Evolutionary conservation across 1,140 invertebrate species (phyloP).

Genomic region (Microplitis mediator): DNA sequence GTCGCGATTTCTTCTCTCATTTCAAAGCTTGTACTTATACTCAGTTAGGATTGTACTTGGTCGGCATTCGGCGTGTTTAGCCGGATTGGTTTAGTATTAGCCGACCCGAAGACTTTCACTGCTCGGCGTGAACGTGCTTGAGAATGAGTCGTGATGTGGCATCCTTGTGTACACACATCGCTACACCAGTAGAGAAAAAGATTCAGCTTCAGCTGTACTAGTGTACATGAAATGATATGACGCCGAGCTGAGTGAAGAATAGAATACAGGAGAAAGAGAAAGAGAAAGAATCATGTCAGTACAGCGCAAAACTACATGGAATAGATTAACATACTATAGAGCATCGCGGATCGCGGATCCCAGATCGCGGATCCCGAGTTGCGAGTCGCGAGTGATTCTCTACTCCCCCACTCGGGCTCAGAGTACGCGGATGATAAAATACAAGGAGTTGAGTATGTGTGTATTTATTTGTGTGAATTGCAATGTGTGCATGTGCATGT

Average conservation of each 20-base stretch:
- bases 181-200: neutral
- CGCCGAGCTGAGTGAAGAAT: neutral
- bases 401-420: too few species aligned
- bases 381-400: too few species aligned
- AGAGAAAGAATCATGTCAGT: neutral
- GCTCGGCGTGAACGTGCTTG: slow-evolving; percentile 31
- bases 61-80: neutral
- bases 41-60: neutral
- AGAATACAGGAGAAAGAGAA: neutral
- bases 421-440: too few species aligned
- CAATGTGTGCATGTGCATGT: neutral
- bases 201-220: neutral
- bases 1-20: neutral
- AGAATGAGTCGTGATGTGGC: slow-evolving; percentile 33
- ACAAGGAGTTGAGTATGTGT: too few species aligned
- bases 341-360: too few species aligned
- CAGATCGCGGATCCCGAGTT: too few species aligned
- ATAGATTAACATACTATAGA: too few species aligned
- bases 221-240: neutral
- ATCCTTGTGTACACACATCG: slow-evolving; percentile 18
- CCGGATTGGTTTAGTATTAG: too few species aligned
- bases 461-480: neutral
- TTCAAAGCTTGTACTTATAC: neutral
- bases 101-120: slow-evolving; percentile 33
- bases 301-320: neutral